phyloP scores from a whole-genome alignment of 2,113 vertebrate species.

The mouse (Mus musculus) region DNA sequence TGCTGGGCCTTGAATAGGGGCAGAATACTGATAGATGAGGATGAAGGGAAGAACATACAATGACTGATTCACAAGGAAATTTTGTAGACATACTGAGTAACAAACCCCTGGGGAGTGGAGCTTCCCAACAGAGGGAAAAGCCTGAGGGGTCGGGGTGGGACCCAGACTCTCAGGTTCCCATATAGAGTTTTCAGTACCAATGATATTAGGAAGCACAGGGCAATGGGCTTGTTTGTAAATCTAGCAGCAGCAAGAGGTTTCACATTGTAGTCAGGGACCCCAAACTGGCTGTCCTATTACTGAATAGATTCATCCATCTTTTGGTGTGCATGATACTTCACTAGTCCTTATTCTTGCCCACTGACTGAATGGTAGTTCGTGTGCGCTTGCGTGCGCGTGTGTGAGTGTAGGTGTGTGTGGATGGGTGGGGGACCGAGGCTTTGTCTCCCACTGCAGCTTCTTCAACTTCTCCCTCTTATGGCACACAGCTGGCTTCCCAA shows the following conservation, averaged over 20 bases:
- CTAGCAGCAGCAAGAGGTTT: conserved; percentile 81
- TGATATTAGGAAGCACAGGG: conserved; percentile 67
- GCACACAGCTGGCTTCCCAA: conserved; percentile 71
- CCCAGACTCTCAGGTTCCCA: conserved; percentile 47
- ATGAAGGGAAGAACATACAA: conserved; percentile 57
- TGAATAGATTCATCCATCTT: conserved; percentile 37
- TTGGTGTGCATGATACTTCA: background rate
- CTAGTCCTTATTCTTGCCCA: conserved; percentile 54
- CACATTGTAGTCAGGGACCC: conserved; percentile 81
- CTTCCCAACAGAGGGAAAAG: conserved; percentile 52
- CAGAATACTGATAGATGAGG: conserved; percentile 61
- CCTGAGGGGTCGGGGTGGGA: background rate
- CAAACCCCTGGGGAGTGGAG: conserved; percentile 46
- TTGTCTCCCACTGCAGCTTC: conserved; percentile 77
- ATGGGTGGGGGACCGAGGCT: conserved; percentile 67
- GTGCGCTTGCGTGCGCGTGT: conserved; percentile 23
- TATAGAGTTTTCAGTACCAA: conserved; percentile 66
- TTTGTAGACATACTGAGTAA: conserved; percentile 67
- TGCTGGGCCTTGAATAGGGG: conserved; percentile 62
- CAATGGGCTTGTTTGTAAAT: conserved; percentile 74
- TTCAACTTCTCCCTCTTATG: conserved; percentile 65
- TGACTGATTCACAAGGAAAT: conserved; percentile 56
- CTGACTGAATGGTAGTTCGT: conserved; percentile 75
- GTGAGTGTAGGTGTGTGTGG: conserved; percentile 82
- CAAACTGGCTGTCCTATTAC: conserved; percentile 33